Base-by-base conservation (phyloP, 2,113 vertebrate genomes). In the Rhea pennata region DNA sequence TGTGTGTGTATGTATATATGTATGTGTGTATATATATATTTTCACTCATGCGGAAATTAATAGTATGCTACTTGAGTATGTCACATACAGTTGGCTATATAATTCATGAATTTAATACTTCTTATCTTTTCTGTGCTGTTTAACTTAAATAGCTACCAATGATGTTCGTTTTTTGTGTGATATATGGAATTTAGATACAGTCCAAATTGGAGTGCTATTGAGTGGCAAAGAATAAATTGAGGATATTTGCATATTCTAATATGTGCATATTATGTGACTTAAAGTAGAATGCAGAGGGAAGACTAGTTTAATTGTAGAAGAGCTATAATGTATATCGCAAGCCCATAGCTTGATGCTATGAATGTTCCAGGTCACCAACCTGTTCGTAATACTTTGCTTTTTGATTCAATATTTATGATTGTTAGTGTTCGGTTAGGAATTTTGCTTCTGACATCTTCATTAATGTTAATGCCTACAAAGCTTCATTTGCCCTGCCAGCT, bases 381-480 rank as follows among this genome's bases (percentile, higher is more conserved):
- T 92, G 33, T 92, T 94, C 78, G 82, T 95, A 78, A 88, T 70
- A 31, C 44, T 72, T 23, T 72, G 64, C 61, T 84, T 95, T 95
- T 93, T 87, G 29, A 62, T 88, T 67, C 26, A 46, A 0, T 95
- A 87, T 95, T 98, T 93, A 75, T 82, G 77, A 61, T 72, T 66
- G 3, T 66, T 82, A 92, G 92, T 71, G 58, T 67, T 27, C 61
- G n/a, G 56, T 87, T 90, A 64, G 81, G 76, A 94, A 31, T 94
- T 96, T 95, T 95, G 76, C 77, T 79, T 85, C 54, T 84, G 71
- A 82, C 44, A 15, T 91, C 70, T 82, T 95, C 94, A 90, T 96
- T 97, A 95, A 71, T 61, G 91, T 84, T 20, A 66, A 88, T 72
- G 42, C 87, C 50, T 87, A 26, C 79, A 64, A 40, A 86, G 87